Evolutionary conservation across 2,888 invertebrate species (phyloP).

Genomic region (Nephrotoma guestfalica): DNA sequence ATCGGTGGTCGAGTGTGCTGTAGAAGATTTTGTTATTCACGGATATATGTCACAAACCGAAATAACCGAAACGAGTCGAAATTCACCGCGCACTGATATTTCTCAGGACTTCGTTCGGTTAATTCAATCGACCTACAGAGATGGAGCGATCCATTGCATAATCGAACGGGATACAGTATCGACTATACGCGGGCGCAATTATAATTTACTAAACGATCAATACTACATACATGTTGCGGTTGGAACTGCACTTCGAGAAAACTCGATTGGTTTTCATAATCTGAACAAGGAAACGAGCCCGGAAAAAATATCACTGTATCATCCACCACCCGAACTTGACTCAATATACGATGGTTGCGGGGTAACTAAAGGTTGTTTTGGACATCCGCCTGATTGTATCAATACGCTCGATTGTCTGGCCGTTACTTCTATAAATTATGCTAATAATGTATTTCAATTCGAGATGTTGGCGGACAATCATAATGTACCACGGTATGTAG

Average conservation of each 20-base stretch:
- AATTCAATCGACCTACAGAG: slow-evolving; percentile 43
- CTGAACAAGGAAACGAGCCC: not conserved
- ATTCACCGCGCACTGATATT: not conserved
- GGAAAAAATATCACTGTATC: not conserved
- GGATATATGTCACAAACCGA: not conserved
- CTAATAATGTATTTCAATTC: not conserved
- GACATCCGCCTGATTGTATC: not conserved
- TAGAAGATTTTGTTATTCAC: not conserved
- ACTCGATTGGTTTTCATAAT: not conserved
- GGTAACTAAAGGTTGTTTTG: not conserved
- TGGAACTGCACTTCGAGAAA: slow-evolving; percentile 24
- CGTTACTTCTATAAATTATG: not conserved
- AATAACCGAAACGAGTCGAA: not conserved
- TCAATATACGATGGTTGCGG: not conserved
- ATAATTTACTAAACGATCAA: slow-evolving; percentile 51
- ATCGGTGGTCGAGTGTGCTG: not conserved
- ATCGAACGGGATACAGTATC: slow-evolving; percentile 53
- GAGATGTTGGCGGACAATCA: not conserved
- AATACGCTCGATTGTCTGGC: not conserved
- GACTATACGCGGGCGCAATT: slow-evolving; percentile 44
- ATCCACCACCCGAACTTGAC: not conserved
- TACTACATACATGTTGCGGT: slow-evolving; percentile 60
- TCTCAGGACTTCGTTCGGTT: slow-evolving; percentile 49
- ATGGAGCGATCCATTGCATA: slow-evolving; percentile 59
- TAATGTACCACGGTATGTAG: slow-evolving; percentile 32